Conservation (phyloP, 2,113 vertebrate genomes). For the Ochotona curzoniae region DNA sequence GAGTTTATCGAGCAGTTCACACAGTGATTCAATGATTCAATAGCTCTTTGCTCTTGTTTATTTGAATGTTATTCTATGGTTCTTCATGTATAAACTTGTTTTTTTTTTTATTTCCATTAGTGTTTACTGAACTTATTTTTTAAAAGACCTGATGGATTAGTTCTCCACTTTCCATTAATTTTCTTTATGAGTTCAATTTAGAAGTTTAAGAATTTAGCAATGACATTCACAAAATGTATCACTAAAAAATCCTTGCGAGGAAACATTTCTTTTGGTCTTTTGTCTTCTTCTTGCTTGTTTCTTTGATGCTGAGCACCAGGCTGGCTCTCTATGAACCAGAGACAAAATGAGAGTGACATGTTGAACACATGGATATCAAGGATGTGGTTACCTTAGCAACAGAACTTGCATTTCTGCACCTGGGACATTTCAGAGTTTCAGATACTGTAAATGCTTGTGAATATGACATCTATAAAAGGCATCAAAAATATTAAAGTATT, state of each 20-base stretch:
- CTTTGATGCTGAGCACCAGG: slow-evolving; percentile 72
- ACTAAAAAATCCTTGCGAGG: slow-evolving; percentile 58
- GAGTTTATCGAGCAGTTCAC: slow-evolving; percentile 7
- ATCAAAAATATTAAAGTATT: slow-evolving; percentile 72
- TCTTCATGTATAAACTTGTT: neutral
- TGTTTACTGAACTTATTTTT: slow-evolving; percentile 3
- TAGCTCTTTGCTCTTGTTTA: slow-evolving; percentile 47
- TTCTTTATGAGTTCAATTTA: slow-evolving; percentile 16
- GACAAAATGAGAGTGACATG: slow-evolving; percentile 87
- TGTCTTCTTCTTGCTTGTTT: slow-evolving; percentile 69
- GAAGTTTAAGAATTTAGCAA: slow-evolving; percentile 46
- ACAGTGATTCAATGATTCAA: neutral
- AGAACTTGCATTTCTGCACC: slow-evolving; percentile 86
- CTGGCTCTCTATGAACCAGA: slow-evolving; percentile 82
- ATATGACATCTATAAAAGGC: slow-evolving; percentile 80
- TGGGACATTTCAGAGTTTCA: slow-evolving; percentile 87
- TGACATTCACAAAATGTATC: slow-evolving; percentile 62
- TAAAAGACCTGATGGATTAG: neutral
- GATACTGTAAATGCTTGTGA: slow-evolving; percentile 84
- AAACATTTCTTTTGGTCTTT: slow-evolving; percentile 72
- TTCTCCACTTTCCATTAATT: slow-evolving; percentile 36
- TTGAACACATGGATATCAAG: slow-evolving; percentile 87
- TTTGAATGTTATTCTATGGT: neutral
- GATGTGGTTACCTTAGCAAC: slow-evolving; percentile 89
- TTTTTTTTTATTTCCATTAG: neutral